Conservation (phyloP, 2,797 vertebrate genomes). For the Lithobates pipiens region DNA sequence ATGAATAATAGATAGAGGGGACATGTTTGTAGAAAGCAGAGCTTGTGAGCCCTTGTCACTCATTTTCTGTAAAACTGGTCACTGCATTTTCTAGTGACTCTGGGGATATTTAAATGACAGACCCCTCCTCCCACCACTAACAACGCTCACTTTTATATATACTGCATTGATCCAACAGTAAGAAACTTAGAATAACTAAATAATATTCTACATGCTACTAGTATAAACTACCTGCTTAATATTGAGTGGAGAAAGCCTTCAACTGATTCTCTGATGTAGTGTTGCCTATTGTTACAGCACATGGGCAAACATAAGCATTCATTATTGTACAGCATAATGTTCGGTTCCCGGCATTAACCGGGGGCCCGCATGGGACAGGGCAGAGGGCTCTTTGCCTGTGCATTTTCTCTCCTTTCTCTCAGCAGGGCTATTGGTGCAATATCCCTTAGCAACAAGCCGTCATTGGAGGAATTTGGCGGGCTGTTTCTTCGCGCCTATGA, state of each 20-base stretch:
- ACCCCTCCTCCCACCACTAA: background rate
- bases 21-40: conserved; percentile 43
- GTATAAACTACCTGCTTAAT: background rate
- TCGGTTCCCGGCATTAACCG: too few relatives aligned
- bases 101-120: conserved; percentile 32
- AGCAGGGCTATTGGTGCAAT: too few relatives aligned
- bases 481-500: too few relatives aligned
- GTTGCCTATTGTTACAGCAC: too few relatives aligned
- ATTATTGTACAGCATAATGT: background rate
- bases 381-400: too few relatives aligned
- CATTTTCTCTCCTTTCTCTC: too few relatives aligned
- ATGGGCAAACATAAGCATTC: background rate
- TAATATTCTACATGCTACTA: background rate
- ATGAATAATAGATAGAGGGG: conserved; percentile 60
- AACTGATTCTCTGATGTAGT: background rate
- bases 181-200: background rate
- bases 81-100: conserved; percentile 30
- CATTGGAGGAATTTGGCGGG: too few relatives aligned
- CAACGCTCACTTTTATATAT: conserved; percentile 3
- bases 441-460: too few relatives aligned
- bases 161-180: background rate
- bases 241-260: background rate
- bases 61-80: conserved; percentile 17
- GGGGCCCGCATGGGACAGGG: too few relatives aligned
- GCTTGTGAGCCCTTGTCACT: conserved; percentile 53